A percentile compares a stretch with the other conserved stretches of the same genome.
phyloP scores from a whole-genome alignment of 2,797 vertebrate genomes.

The Malurus leucopterus region DNA sequence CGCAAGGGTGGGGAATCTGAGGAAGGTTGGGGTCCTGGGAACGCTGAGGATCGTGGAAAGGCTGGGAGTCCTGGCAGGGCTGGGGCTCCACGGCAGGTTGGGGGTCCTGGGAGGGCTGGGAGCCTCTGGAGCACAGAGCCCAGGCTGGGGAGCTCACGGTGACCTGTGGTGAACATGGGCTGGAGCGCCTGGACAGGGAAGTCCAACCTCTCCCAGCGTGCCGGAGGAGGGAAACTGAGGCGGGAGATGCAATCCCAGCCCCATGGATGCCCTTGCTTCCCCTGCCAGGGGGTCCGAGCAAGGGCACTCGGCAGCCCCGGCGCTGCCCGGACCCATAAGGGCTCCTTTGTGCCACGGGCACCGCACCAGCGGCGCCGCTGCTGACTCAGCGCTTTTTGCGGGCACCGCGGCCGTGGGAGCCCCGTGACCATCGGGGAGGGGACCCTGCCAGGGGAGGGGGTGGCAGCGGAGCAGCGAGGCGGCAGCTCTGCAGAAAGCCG shows the following conservation, averaged over 20 bases:
- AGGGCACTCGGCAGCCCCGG: accelerated
- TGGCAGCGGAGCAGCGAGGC: neutral
- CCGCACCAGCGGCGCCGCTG: neutral
- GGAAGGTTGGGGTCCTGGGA: neutral
- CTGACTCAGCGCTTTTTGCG: slow-evolving; percentile 19
- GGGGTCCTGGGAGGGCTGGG: neutral
- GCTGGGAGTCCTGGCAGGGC: neutral
- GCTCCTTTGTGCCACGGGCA: neutral
- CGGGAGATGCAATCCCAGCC: neutral
- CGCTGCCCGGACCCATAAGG: neutral
- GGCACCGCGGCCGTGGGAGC: neutral
- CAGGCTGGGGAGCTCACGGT: accelerated
- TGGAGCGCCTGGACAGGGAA: neutral
- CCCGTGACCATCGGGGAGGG: slow-evolving; percentile 13
- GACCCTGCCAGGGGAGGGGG: neutral
- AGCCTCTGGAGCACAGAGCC: neutral
- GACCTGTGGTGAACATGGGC: accelerated
- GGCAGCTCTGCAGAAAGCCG: neutral
- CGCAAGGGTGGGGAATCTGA: neutral
- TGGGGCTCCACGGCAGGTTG: accelerated
- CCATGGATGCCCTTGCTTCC: neutral
- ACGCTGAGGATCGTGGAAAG: neutral
- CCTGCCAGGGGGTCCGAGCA: accelerated
- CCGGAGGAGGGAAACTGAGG: neutral
- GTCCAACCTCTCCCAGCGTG: neutral